A percentile compares a stretch with the other conserved stretches of the same genome.
Evolutionary conservation across 2,113 vertebrate genomes (phyloP).

Genomic region (Pterocles gutturalis): DNA sequence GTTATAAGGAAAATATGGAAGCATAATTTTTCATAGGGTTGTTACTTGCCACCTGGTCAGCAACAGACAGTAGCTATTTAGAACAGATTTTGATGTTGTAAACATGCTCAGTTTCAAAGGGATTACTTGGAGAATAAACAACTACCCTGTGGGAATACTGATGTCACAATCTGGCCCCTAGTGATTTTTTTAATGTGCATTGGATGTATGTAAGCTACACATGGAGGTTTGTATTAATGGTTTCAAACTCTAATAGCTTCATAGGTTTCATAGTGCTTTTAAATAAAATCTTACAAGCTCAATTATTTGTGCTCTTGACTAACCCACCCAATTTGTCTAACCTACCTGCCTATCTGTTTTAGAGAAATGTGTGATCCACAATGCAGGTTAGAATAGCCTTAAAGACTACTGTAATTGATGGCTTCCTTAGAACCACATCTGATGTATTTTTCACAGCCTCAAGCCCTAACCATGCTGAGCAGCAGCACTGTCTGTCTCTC

Average conservation of each 20-base stretch:
- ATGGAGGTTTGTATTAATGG: background rate
- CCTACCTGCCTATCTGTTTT: background rate
- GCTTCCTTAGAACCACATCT: background rate
- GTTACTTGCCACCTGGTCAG: background rate
- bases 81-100: background rate
- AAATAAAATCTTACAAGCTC: background rate
- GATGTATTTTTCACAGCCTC: background rate
- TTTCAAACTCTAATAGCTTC: background rate
- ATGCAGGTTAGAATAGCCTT: background rate
- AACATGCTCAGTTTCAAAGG: background rate
- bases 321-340: background rate
- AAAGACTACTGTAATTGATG: background rate
- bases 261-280: background rate
- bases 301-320: background rate
- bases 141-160: background rate
- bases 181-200: background rate
- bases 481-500: background rate
- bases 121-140: background rate
- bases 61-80: background rate
- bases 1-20: background rate
- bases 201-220: background rate
- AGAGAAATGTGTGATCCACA: background rate
- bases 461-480: background rate
- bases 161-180: background rate
- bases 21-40: background rate